phyloP scores from a whole-genome alignment of 2,888 invertebrate species.

The Drosophila stalkeri region DNA sequence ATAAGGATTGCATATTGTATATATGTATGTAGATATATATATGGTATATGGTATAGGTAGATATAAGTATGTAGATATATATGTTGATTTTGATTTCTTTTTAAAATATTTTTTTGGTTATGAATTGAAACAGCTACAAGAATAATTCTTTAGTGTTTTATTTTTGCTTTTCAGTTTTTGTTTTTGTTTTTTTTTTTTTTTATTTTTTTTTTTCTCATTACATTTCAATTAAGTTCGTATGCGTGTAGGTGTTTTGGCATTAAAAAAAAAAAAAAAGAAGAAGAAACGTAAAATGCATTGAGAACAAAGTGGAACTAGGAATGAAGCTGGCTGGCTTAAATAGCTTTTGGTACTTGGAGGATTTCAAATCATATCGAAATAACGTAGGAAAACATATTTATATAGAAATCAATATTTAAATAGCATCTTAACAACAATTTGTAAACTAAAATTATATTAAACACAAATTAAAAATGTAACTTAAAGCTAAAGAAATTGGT shows the following conservation, averaged over 20 bases:
- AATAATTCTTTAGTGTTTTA: conserved; percentile 51
- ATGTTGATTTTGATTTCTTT: conserved; percentile 2
- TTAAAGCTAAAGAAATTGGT: conserved; percentile 66
- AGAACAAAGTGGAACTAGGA: conserved; percentile 55
- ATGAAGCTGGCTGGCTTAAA: conserved; percentile 54
- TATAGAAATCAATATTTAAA: conserved; percentile 12
- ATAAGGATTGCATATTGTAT: conserved; percentile 43
- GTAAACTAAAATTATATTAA: conserved; percentile 46
- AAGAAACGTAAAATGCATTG: conserved; percentile 41
- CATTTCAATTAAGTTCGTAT: conserved; percentile 24
- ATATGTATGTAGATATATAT: conserved; percentile 6
- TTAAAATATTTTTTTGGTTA: conserved; percentile 22
- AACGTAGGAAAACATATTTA: conserved; percentile 33
- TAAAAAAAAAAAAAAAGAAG: conserved; percentile 27
- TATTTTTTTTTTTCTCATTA: conserved; percentile 27
- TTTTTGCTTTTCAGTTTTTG: conserved; percentile 23
- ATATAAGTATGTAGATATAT: conserved; percentile 22
- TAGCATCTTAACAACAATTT: conserved; percentile 47
- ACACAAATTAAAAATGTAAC: conserved; percentile 59
- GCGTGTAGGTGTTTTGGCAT: conserved; percentile 18
- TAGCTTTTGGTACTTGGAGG: conserved; percentile 33
- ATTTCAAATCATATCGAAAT: conserved; percentile 24
- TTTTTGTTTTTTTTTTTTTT: conserved; percentile 3
- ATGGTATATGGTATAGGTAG: conserved; percentile 29
- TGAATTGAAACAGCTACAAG: conserved; percentile 82